phyloP scores from a whole-genome alignment of 1,140 invertebrate genomes.

The Aphelinus certus region DNA sequence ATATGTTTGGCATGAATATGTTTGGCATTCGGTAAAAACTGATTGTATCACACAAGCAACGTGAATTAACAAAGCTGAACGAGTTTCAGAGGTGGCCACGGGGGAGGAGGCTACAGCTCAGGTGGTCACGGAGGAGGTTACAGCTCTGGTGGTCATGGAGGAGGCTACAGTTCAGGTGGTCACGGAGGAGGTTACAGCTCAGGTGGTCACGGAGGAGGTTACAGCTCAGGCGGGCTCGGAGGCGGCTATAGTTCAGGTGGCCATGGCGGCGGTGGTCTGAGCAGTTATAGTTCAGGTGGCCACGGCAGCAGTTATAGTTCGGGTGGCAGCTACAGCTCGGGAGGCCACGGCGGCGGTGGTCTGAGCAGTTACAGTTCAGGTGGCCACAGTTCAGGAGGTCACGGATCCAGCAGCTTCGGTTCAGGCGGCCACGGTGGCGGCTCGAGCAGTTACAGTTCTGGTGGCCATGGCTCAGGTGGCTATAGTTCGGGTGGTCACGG shows the following conservation, averaged over 20 bases:
- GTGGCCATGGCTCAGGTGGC: constrained; percentile 7
- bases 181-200: constrained; percentile 4
- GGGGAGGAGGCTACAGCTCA: constrained; percentile 27
- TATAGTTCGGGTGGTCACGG: constrained; percentile 14
- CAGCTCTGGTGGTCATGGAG: background rate
- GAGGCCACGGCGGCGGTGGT: constrained; percentile 19
- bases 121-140: constrained; percentile 13
- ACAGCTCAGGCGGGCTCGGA: background rate
- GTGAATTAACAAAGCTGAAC: background rate
- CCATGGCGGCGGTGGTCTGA: constrained; percentile 8
- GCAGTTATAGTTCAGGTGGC: background rate
- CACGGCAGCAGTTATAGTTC: too few species aligned
- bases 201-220: background rate
- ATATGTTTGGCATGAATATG: too few species aligned
- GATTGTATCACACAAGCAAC: background rate
- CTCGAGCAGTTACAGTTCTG: background rate
- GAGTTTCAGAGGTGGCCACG: background rate
- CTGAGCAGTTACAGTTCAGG: constrained; percentile 10
- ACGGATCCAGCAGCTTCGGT: background rate
- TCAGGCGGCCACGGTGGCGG: background rate
- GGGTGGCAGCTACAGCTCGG: background rate
- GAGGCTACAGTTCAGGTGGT: constrained; percentile 19
- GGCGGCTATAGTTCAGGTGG: constrained; percentile 9
- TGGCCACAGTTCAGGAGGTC: constrained; percentile 1
- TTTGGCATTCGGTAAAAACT: background rate